These are phyloP conservation scores for Antedon bifida DNA, from an alignment of 35 echinoderm and acorn worm genomes.

Conservation along the genomic window DNA sequence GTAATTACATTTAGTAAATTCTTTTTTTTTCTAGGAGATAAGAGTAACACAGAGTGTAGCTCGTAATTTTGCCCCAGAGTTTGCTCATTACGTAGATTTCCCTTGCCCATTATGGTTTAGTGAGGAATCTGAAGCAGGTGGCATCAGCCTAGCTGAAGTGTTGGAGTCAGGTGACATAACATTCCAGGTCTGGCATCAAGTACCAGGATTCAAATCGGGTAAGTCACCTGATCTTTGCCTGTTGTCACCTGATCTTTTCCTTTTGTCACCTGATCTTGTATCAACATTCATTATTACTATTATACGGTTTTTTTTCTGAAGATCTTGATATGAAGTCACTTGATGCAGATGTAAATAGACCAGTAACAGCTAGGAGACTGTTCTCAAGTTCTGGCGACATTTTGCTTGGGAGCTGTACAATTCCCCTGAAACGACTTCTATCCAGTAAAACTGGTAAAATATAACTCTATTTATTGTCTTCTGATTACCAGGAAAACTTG, in stretches of 20 bases:
- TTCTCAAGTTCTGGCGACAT: slow-evolving; percentile 34
- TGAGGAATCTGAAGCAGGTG: slow-evolving; percentile 15
- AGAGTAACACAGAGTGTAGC: slow-evolving; percentile 68
- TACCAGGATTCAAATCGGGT: slow-evolving; percentile 69
- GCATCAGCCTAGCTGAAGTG: slow-evolving; percentile 61
- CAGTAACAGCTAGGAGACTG: slow-evolving; percentile 13
- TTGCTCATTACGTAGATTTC: slow-evolving; percentile 80
- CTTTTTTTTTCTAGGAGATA: slow-evolving; percentile 31
- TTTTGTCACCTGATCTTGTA: no score
- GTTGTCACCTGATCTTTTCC: not conserved
- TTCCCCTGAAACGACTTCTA: slow-evolving; percentile 47
- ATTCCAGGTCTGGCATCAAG: slow-evolving; percentile 86
- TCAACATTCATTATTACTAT: no score
- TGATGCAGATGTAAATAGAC: not conserved
- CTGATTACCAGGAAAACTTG: no score
- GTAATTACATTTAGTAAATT: not conserved
- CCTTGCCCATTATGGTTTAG: slow-evolving; percentile 51
- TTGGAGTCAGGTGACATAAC: slow-evolving; percentile 72
- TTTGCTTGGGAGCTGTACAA: slow-evolving; percentile 28
- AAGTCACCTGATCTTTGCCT: not conserved
- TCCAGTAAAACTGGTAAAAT: slow-evolving; percentile 67
- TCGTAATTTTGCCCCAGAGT: slow-evolving; percentile 70
- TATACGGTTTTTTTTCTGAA: not conserved
- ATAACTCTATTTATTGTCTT: not conserved
- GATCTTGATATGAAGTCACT: not conserved